These are phyloP conservation scores for Dufourea novaeangliae DNA, from an alignment of 1,140 invertebrate genomes.

Conservation along the genomic window DNA sequence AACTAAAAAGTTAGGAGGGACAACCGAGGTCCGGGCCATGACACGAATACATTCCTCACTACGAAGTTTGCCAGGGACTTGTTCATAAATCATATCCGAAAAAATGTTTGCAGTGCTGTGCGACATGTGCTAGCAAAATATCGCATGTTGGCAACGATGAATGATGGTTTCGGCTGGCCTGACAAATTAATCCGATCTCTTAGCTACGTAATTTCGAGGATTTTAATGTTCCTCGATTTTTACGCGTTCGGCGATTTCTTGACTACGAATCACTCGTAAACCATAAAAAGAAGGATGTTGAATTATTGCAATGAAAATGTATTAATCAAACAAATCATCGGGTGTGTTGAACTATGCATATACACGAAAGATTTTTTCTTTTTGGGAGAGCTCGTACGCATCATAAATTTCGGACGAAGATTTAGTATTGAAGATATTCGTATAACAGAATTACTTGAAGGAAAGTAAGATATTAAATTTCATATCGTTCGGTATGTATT, in stretches of 20 bases:
- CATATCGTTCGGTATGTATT: neutral
- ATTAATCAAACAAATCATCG: constrained; percentile 42
- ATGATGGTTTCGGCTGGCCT: constrained; percentile 47
- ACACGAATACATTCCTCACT: constrained; percentile 56
- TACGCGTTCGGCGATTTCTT: neutral
- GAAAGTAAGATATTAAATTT: neutral
- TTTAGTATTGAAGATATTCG: neutral
- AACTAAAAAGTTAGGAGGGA: constrained; percentile 36
- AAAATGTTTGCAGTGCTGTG: constrained; percentile 49
- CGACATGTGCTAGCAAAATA: constrained; percentile 55
- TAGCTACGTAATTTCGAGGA: constrained; percentile 43
- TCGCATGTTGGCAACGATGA: constrained; percentile 42
- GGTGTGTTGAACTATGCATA: neutral
- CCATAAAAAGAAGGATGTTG: neutral
- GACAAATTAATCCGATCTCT: constrained; percentile 53
- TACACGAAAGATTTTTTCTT: neutral
- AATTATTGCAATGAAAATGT: constrained; percentile 32
- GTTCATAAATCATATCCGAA: constrained; percentile 61
- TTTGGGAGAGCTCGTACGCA: neutral
- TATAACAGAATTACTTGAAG: constrained; percentile 3
- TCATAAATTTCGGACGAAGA: neutral
- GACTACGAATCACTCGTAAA: neutral
- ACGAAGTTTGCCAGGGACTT: constrained; percentile 55
- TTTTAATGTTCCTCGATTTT: constrained; percentile 33
- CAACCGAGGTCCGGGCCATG: constrained; percentile 42